A percentile compares a stretch with the other conserved stretches of the same genome.
Evolutionary conservation across 2,113 vertebrate species (phyloP).

Genomic region (Climacteris rufus): DNA sequence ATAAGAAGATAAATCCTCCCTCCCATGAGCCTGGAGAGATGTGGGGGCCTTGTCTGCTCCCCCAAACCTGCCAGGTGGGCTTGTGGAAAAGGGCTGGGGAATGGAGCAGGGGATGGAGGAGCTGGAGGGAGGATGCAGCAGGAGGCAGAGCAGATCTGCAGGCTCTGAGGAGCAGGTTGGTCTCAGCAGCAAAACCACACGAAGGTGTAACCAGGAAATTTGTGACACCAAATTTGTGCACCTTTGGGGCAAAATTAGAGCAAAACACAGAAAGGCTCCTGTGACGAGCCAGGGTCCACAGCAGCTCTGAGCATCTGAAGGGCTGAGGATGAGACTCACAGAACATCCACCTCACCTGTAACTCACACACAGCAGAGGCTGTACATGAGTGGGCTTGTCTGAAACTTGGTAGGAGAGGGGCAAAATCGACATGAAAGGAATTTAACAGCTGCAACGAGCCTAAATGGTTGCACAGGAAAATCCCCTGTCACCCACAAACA

Average conservation of each 20-base stretch:
- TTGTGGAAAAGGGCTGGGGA: not conserved
- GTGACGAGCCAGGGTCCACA: not conserved
- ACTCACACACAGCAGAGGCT: not conserved
- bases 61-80: not conserved
- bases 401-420: not conserved
- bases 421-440: not conserved
- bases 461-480: slow-evolving; percentile 10
- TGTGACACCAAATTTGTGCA: not conserved
- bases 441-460: slow-evolving; percentile 51
- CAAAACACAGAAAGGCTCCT: not conserved
- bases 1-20: not conserved
- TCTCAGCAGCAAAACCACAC: not conserved
- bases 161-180: not conserved
- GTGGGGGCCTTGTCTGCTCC: not conserved
- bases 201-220: not conserved
- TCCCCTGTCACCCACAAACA: slow-evolving; percentile 15
- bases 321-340: not conserved
- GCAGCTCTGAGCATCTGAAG: not conserved
- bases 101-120: not conserved
- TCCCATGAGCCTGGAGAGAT: not conserved
- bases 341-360: not conserved
- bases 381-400: not conserved
- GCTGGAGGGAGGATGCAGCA: not conserved
- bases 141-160: not conserved
- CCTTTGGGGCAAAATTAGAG: not conserved